Conservation (phyloP, 2,888 invertebrate species). For the Parnassius orleans region DNA sequence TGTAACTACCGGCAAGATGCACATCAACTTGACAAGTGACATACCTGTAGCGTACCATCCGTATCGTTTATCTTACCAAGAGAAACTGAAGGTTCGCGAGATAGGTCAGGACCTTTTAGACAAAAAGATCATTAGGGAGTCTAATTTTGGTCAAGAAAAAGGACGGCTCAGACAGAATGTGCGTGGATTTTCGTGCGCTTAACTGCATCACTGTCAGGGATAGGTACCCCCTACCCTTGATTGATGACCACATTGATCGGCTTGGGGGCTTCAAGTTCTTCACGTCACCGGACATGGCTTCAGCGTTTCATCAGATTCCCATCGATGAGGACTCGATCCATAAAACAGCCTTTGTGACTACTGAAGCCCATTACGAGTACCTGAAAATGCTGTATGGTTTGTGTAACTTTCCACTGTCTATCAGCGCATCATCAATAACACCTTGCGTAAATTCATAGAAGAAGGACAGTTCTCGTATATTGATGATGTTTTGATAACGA, state of each 20-base stretch:
- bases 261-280: conserved; percentile 28
- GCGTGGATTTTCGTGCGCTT: conserved; percentile 28
- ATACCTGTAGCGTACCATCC: no score
- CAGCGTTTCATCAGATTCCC: conserved; percentile 29
- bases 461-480: conserved; percentile 17
- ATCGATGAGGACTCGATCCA: conserved; percentile 18
- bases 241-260: conserved; percentile 26
- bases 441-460: conserved; percentile 10
- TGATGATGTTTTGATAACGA: conserved; percentile 25
- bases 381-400: conserved; percentile 16
- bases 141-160: conserved; percentile 7
- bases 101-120: conserved; percentile 32
- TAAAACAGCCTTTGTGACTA: conserved; percentile 13
- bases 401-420: conserved; percentile 11
- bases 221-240: conserved; percentile 30
- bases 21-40: no score
- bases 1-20: no score
- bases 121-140: conserved; percentile 33
- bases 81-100: conserved; percentile 32
- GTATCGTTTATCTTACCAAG: conserved; percentile 3
- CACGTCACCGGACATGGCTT: conserved; percentile 24
- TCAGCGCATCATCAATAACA: conserved; percentile 13
- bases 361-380: conserved; percentile 18
- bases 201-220: no score
- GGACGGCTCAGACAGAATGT: conserved; percentile 11